Percentiles rank a stretch among this genome's conserved stretches.
phyloP scores from a whole-genome alignment of 2,888 invertebrate species.

The Dasysyrphus tricinctus region DNA sequence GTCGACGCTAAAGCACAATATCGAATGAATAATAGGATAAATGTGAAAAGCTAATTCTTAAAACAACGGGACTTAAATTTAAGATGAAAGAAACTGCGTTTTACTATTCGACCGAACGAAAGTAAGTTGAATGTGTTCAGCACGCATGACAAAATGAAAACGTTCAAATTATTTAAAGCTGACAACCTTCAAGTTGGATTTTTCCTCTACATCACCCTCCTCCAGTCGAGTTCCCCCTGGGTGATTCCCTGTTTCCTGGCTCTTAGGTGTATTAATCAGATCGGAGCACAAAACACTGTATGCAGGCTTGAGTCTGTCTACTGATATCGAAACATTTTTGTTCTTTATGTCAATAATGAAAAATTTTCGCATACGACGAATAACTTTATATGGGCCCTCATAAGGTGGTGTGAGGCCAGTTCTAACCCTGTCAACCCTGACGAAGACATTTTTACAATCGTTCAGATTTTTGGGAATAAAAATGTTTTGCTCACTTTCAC shows the following conservation, averaged over 20 bases:
- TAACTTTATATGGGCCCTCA: not conserved
- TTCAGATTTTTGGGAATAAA: not conserved
- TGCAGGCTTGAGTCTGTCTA: conserved; percentile 1
- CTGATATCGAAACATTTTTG: not conserved
- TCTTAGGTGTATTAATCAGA: not conserved
- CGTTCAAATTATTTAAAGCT: no score
- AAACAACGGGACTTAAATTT: no score
- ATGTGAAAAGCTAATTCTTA: no score
- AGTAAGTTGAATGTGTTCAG: no score
- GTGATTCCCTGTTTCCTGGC: no score
- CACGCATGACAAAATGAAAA: no score
- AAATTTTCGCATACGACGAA: not conserved
- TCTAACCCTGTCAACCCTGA: conserved; percentile 2
- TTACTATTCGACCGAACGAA: no score
- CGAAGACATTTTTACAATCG: not conserved
- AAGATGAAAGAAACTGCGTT: no score
- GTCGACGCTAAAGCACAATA: no score
- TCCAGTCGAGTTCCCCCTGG: not conserved
- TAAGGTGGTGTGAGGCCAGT: not conserved
- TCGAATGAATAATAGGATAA: no score
- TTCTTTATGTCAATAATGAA: not conserved
- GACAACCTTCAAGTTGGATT: no score
- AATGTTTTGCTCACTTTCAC: no score
- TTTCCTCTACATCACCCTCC: not conserved
- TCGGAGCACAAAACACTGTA: not conserved